Evolutionary conservation across 2,888 invertebrate species (phyloP).

Genomic region (Ichneumoninae sp.): DNA sequence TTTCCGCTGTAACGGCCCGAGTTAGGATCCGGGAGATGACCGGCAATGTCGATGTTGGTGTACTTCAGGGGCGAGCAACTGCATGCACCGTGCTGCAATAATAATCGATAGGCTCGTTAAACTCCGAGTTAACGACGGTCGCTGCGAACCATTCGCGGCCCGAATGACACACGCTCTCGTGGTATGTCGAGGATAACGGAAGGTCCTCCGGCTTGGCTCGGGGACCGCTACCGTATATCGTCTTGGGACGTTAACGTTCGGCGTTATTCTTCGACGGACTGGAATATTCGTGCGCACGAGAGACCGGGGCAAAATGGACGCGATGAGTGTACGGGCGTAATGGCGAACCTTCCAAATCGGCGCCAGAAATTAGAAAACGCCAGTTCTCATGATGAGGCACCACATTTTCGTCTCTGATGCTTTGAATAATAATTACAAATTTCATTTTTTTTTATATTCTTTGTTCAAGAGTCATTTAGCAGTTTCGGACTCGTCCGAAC

Average conservation of each 20-base stretch:
- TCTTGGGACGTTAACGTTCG: conserved; percentile 21
- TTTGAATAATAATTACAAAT: neutral
- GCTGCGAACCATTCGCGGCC: conserved; percentile 29
- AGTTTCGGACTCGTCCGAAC: neutral
- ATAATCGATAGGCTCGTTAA: conserved; percentile 68
- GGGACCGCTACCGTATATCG: neutral
- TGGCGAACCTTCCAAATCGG: neutral
- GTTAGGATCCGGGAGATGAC: conserved; percentile 77
- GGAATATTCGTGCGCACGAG: neutral
- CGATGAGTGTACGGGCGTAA: neutral
- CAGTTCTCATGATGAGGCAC: neutral
- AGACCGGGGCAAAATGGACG: neutral
- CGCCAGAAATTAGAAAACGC: neutral
- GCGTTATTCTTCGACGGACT: conserved; percentile 6
- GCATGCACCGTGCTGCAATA: conserved; percentile 79
- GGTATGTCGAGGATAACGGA: conserved; percentile 22
- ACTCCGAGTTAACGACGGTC: conserved; percentile 32
- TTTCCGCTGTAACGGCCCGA: conserved; percentile 89
- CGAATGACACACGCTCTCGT: conserved; percentile 12
- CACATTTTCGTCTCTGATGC: neutral
- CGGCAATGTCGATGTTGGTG: conserved; percentile 94
- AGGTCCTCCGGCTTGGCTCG: neutral
- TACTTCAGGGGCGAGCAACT: conserved; percentile 89
- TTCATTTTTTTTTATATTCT: too few relatives aligned
- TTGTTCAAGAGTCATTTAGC: too few relatives aligned